Conservation (phyloP, 2,888 invertebrate species). For the Machimus atricapillus region DNA sequence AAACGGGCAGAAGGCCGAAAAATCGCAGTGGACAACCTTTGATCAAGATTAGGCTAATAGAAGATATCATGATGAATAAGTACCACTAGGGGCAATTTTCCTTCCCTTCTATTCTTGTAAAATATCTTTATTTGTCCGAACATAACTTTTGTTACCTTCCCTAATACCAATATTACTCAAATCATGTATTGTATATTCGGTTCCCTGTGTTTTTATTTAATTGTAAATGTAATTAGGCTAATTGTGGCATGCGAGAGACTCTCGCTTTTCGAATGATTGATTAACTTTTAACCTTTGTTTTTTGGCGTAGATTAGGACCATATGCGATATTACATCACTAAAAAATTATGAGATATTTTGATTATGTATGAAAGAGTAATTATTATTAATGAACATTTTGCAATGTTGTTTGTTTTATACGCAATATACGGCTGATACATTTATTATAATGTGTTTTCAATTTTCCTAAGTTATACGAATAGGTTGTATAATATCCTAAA, state of each 20-base stretch:
- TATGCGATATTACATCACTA: neutral
- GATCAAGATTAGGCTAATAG: slow-evolving; percentile 50
- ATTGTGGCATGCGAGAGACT: neutral
- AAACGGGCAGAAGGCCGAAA: slow-evolving; percentile 30
- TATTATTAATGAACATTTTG: neutral
- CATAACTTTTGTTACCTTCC: neutral
- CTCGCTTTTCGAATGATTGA: neutral
- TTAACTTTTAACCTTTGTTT: neutral
- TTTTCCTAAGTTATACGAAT: neutral
- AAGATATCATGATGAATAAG: neutral
- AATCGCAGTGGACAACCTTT: slow-evolving; percentile 59
- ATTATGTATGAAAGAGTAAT: neutral
- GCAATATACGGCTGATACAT: neutral
- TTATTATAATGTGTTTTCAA: neutral
- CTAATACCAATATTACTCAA: neutral
- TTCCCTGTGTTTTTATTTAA: neutral
- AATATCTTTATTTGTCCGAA: neutral
- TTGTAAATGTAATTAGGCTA: neutral
- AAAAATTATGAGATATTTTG: slow-evolving; percentile 6
- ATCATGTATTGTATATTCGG: slow-evolving; percentile 7
- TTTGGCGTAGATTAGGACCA: neutral
- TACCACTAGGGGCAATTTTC: neutral
- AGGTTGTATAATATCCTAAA: no score
- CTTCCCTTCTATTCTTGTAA: neutral
- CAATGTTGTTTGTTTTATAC: neutral